Evolutionary conservation across 2,888 invertebrate genomes (phyloP).

Genomic region (Polymixis flavicincta): DNA sequence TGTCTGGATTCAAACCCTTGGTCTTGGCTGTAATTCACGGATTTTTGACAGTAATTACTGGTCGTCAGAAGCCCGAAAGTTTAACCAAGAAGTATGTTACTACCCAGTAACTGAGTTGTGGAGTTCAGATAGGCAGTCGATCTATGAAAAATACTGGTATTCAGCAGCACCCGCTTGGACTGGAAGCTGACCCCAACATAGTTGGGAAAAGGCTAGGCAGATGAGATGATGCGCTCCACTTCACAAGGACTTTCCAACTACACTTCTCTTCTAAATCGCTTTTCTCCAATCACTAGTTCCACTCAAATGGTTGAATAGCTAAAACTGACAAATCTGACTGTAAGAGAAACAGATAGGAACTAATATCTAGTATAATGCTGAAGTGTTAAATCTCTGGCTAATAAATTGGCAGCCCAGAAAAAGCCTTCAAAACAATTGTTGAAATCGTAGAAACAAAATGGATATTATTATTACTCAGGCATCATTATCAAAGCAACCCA

Average conservation of each 20-base stretch:
- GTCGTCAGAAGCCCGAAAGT: too few relatives aligned
- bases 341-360: background rate
- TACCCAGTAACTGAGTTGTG: too few relatives aligned
- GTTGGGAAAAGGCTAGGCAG: too few relatives aligned
- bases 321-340: background rate
- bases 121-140: too few relatives aligned
- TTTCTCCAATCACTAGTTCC: background rate
- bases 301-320: background rate
- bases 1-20: too few relatives aligned
- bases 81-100: too few relatives aligned
- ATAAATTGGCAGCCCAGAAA: background rate
- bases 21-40: too few relatives aligned
- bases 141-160: too few relatives aligned
- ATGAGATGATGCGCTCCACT: background rate
- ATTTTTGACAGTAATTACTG: too few relatives aligned
- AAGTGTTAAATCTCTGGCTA: background rate
- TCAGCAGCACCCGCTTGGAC: too few relatives aligned
- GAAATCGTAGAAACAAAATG: background rate
- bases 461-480: background rate
- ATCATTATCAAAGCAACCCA: background rate
- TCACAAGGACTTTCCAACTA: background rate
- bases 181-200: too few relatives aligned
- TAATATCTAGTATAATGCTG: background rate
- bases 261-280: background rate
- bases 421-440: background rate